These are phyloP conservation scores for Hoplodrina ambigua DNA, from an alignment of 2,888 invertebrate genomes.

Conservation along the genomic window DNA sequence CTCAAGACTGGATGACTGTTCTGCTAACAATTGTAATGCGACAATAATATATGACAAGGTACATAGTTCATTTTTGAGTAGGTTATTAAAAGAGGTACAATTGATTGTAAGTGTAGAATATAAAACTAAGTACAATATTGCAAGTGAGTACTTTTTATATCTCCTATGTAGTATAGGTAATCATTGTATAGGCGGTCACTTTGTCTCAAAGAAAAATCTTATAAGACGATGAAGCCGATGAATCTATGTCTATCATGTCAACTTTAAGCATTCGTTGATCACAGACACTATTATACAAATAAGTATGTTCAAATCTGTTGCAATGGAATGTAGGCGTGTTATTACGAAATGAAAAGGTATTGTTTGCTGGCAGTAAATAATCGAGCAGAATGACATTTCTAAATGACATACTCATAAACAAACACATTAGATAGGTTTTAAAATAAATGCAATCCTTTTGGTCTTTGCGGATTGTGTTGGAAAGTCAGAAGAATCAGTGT, in stretches of 20 bases:
- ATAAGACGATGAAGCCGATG: background rate
- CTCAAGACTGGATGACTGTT: constrained; percentile 59
- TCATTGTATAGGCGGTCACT: background rate
- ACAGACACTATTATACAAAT: background rate
- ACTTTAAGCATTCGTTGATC: background rate
- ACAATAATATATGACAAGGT: constrained; percentile 25
- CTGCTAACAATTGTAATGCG: constrained; percentile 32
- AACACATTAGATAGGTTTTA: background rate
- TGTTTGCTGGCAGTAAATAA: constrained; percentile 10
- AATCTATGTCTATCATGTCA: constrained; percentile 6
- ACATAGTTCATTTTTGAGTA: constrained; percentile 15
- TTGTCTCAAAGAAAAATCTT: constrained; percentile 14
- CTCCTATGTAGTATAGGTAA: background rate
- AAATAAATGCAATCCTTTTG: constrained; percentile 4
- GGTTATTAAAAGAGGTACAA: constrained; percentile 41
- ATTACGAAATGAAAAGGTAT: constrained; percentile 10
- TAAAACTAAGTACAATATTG: constrained; percentile 25
- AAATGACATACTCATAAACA: background rate
- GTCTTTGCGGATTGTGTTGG: background rate
- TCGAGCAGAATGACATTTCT: background rate
- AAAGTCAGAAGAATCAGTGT: background rate
- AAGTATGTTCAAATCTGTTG: background rate
- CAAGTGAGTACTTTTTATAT: constrained; percentile 3
- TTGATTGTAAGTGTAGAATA: constrained; percentile 24
- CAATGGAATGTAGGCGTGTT: constrained; percentile 2